These are phyloP conservation scores for Electrona antarctica DNA, from an alignment of 2,113 vertebrate species.

Conservation along the genomic window DNA sequence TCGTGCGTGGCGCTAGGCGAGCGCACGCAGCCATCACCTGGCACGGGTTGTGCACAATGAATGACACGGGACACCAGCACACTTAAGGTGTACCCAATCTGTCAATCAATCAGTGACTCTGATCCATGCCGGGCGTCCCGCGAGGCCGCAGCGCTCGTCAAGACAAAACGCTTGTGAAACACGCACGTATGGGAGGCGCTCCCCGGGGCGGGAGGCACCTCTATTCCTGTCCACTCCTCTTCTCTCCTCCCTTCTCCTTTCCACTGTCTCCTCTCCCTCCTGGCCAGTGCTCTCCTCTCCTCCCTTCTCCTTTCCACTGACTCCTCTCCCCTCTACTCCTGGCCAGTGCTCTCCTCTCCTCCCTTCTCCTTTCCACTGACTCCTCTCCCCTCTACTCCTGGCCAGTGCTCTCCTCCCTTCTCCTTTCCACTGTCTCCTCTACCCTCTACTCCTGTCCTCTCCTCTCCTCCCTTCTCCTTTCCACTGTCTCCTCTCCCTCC, in stretches of 20 bases:
- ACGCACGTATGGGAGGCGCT: neutral
- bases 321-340: no score
- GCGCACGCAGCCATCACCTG: conserved; percentile 10
- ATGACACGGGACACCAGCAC: conserved; percentile 31
- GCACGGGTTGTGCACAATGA: neutral
- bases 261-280: no score
- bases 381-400: no score
- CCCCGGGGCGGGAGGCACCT: neutral
- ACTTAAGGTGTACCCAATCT: conserved; percentile 27
- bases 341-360: no score
- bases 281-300: no score
- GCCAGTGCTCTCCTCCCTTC: neutral
- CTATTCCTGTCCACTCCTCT: neutral
- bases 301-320: no score
- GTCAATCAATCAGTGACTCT: conserved; percentile 33
- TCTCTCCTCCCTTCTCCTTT: neutral
- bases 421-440: conserved; percentile 29
- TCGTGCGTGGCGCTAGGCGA: conserved; percentile 23
- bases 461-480: no score
- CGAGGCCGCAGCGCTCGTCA: neutral
- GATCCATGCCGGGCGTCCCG: neutral
- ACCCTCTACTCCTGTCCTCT: neutral
- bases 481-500: no score
- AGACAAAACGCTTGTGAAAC: neutral
- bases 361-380: no score